Evolutionary conservation across 2,797 vertebrate species (phyloP), one percentile per base, ranked within the genome.

Genomic region (Ptychobarbus kaznakovi): DNA sequence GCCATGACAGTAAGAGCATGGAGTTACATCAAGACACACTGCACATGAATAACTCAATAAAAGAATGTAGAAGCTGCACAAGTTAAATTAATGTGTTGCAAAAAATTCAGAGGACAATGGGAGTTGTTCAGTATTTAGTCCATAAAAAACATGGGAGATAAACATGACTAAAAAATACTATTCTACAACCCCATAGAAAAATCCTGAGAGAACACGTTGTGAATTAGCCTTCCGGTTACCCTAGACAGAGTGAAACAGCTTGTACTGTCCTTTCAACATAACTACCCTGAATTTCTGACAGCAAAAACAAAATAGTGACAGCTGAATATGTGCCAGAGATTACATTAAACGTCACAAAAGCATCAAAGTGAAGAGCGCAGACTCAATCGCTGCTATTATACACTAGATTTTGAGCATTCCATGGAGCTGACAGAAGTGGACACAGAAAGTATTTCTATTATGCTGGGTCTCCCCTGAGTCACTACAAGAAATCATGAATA

Each of bases 401-500:
- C 63, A 35, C 18, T 51, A 56, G 22, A 69, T 44, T 53, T 68
- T 40, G 15, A 12, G 63, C 6, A 44, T 63, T 63, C n/a, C 16
- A 18, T 22, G 66, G 61, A 69, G 42, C 16, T 22, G 49, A 13
- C 12, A 83, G 49, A 77, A 16, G 49, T 61, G 20, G 13, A 70
- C 40, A 72, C 1, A 4, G 22, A 61, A 79, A 6, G 20, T 25
- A 70, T 70, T 79, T 84, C 3, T 25, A 61, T 78, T 42, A 32
- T 58, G 10, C 35, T 2, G 3, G 49, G 38, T 42, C 63, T 70
- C 63, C 72, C 13, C 32, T 66, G 80, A 61, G 53, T 73, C 40
- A 76, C 46, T 38, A 25, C 18, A 44, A 28, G 16, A 28, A 78
- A 42, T 84, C n/a, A 78, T 69, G 74, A 44, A 77, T 77, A 84